phyloP scores from a whole-genome alignment of 2,113 vertebrate species.

The Callospermophilus lateralis region DNA sequence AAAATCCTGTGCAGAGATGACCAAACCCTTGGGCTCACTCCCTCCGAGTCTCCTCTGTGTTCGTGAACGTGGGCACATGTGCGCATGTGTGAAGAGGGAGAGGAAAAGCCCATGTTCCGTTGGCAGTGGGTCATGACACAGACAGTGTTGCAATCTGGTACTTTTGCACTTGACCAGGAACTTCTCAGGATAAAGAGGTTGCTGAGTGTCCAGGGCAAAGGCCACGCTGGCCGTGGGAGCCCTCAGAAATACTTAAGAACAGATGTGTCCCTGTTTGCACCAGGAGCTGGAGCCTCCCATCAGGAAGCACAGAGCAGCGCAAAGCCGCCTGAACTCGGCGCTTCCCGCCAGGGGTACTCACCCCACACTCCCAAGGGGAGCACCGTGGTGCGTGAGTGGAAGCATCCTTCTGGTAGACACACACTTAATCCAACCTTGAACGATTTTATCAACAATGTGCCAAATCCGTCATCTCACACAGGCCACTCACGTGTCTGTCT shows the following conservation, averaged over 20 bases:
- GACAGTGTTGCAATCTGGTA: background rate
- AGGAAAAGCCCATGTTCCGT: background rate
- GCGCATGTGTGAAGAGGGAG: no score
- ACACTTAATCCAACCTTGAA: background rate
- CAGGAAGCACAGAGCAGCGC: accelerated
- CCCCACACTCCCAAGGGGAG: background rate
- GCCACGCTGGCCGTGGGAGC: accelerated
- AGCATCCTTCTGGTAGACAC: background rate
- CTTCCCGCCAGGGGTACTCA: background rate
- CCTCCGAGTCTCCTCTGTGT: background rate
- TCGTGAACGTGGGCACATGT: accelerated
- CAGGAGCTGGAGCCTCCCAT: accelerated
- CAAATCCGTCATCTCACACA: background rate
- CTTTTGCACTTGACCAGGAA: background rate
- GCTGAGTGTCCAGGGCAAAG: background rate
- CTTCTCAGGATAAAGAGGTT: no score
- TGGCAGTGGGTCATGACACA: background rate
- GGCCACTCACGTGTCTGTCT: no score
- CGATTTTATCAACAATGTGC: background rate
- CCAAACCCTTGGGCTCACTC: background rate
- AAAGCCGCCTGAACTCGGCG: accelerated
- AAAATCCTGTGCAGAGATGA: background rate
- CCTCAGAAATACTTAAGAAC: background rate
- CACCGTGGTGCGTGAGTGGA: background rate
- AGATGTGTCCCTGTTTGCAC: background rate